Conservation (phyloP, 2,888 invertebrate species). For the Acanthosepion esculentum region DNA sequence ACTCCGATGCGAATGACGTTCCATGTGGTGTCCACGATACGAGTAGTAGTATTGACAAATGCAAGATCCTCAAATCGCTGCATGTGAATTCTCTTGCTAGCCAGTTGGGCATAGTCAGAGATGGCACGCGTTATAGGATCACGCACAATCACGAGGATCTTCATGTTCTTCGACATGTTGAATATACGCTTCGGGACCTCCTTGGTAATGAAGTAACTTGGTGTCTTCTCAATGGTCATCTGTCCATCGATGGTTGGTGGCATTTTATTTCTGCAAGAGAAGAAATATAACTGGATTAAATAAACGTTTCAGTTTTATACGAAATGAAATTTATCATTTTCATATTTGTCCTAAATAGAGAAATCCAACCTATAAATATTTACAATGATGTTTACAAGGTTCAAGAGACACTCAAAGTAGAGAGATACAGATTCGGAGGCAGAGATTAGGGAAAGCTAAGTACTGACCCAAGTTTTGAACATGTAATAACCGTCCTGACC, state of each 20-base stretch:
- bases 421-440: no score
- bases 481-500: no score
- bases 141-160: conserved; percentile 87
- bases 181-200: conserved; percentile 87
- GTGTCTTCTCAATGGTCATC: conserved; percentile 93
- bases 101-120: conserved; percentile 89
- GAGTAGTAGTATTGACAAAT: conserved; percentile 81
- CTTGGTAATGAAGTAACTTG: conserved; percentile 90
- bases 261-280: conserved; percentile 82
- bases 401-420: no score
- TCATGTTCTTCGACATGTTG: conserved; percentile 87
- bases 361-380: no score
- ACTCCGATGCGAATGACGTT: conserved; percentile 84
- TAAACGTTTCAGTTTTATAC: no score
- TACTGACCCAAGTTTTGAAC: no score
- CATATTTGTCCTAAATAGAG: no score
- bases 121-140: conserved; percentile 93
- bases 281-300: neutral
- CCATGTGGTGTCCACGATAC: conserved; percentile 85
- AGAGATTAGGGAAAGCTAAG: no score
- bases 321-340: no score
- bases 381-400: no score
- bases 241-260: conserved; percentile 89
- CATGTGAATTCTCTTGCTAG: conserved; percentile 77
- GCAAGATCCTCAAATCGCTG: conserved; percentile 76